Percentiles rank a stretch among this genome's conserved stretches.
Conservation (phyloP, 2,797 vertebrate species). For the Micropoecilia bifurca region DNA sequence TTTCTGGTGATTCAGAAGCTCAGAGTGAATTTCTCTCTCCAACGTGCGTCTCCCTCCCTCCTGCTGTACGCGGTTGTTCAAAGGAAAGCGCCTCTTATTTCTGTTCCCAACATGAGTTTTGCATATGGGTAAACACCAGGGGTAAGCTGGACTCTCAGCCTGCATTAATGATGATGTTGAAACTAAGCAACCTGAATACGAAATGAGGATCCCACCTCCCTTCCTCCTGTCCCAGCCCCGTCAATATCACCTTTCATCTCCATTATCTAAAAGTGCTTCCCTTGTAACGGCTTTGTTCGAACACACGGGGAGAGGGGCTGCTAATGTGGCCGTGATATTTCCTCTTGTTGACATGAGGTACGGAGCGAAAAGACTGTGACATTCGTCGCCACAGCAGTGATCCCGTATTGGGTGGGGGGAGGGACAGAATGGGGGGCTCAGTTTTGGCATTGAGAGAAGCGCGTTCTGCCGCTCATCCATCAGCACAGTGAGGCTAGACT, state of each 20-base stretch:
- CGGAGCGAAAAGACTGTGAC: slow-evolving; percentile 49
- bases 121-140: slow-evolving; percentile 17
- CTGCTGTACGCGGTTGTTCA: slow-evolving; percentile 69
- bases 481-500: slow-evolving; percentile 52
- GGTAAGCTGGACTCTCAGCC: slow-evolving; percentile 11
- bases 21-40: slow-evolving; percentile 66
- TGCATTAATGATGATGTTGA: slow-evolving; percentile 16
- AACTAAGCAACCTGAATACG: slow-evolving; percentile 13
- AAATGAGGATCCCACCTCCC: background rate
- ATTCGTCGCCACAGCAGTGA: slow-evolving; percentile 65
- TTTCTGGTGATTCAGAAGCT: slow-evolving; percentile 45
- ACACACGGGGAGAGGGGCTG: slow-evolving; percentile 25
- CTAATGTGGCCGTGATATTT: slow-evolving; percentile 65
- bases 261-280: slow-evolving; percentile 22
- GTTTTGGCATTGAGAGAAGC: slow-evolving; percentile 55
- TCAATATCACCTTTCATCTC: slow-evolving; percentile 7
- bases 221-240: background rate
- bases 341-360: slow-evolving; percentile 52
- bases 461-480: slow-evolving; percentile 55
- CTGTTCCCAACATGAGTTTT: slow-evolving; percentile 37
- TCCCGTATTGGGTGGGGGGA: slow-evolving; percentile 8
- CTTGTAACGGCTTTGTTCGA: slow-evolving; percentile 39
- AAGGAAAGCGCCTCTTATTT: slow-evolving; percentile 67
- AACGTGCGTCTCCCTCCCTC: slow-evolving; percentile 41
- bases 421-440: slow-evolving; percentile 10